Conservation (phyloP, 2,113 vertebrate genomes). For the Leiothrix lutea region DNA sequence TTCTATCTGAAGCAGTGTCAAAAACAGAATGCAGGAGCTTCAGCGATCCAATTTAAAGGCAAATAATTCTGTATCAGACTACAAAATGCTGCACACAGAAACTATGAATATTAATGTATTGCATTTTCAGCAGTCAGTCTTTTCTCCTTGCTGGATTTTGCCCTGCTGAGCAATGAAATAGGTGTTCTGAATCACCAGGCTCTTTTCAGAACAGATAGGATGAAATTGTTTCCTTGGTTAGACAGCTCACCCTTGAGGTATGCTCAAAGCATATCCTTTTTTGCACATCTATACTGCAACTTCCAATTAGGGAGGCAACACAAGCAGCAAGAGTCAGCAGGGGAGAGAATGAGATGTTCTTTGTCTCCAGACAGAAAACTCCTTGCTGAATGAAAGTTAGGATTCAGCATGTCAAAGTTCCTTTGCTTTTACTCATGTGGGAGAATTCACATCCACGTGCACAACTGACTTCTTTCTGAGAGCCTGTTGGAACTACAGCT, state of each 20-base stretch:
- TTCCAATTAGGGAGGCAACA: conserved; percentile 31
- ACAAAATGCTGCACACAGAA: background rate
- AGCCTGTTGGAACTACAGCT: background rate
- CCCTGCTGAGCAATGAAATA: background rate
- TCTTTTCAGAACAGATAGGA: background rate
- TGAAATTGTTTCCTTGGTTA: conserved; percentile 37
- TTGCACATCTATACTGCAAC: background rate
- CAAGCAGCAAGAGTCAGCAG: background rate
- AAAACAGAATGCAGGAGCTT: background rate
- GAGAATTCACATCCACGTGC: background rate
- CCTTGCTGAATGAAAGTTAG: background rate
- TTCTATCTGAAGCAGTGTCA: background rate
- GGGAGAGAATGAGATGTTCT: background rate
- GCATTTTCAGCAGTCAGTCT: background rate
- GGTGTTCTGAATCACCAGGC: background rate
- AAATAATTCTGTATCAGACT: background rate
- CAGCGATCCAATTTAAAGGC: background rate
- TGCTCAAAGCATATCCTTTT: conserved; percentile 28
- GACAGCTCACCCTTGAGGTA: conserved; percentile 65
- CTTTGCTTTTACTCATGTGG: background rate
- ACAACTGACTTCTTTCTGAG: background rate
- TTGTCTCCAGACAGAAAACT: conserved; percentile 1
- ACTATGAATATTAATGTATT: background rate
- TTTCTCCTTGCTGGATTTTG: background rate
- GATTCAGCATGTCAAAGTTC: background rate